phyloP scores from a whole-genome alignment of 2,797 vertebrate species.

The Salmo trutta region DNA sequence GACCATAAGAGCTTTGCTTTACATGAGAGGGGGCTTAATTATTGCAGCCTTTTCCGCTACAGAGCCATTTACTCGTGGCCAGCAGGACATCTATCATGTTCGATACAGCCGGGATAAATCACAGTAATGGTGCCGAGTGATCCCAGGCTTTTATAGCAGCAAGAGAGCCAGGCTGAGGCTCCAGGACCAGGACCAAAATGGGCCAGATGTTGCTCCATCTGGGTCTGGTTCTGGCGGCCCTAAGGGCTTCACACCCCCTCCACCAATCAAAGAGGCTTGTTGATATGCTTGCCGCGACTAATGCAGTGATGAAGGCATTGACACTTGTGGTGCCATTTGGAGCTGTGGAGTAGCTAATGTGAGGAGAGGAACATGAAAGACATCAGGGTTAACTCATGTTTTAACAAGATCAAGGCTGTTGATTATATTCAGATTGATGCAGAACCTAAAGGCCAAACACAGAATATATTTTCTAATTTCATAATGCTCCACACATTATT shows the following conservation, averaged over 20 bases:
- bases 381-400: too few relatives aligned
- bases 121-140: conserved; percentile 44
- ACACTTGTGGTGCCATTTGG: too few relatives aligned
- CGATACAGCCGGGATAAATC: conserved; percentile 57
- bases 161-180: conserved; percentile 25
- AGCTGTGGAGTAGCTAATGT: too few relatives aligned
- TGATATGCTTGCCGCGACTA: conserved; percentile 14
- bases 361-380: too few relatives aligned
- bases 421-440: too few relatives aligned
- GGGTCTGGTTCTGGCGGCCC: conserved; percentile 26
- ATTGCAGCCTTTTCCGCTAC: conserved; percentile 12
- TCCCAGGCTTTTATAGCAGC: conserved; percentile 52
- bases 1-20: background rate
- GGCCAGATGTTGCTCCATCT: conserved; percentile 58
- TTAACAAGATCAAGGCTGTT: too few relatives aligned
- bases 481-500: too few relatives aligned
- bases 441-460: too few relatives aligned
- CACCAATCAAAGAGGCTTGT: conserved; percentile 23
- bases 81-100: conserved; percentile 44
- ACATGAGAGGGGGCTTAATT: conserved; percentile 18
- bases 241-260: conserved; percentile 5
- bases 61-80: background rate
- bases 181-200: conserved; percentile 42
- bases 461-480: too few relatives aligned
- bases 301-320: conserved; percentile 22